Evolutionary conservation across 2,888 invertebrate genomes (phyloP).

Genomic region (Tinea trinotella): DNA sequence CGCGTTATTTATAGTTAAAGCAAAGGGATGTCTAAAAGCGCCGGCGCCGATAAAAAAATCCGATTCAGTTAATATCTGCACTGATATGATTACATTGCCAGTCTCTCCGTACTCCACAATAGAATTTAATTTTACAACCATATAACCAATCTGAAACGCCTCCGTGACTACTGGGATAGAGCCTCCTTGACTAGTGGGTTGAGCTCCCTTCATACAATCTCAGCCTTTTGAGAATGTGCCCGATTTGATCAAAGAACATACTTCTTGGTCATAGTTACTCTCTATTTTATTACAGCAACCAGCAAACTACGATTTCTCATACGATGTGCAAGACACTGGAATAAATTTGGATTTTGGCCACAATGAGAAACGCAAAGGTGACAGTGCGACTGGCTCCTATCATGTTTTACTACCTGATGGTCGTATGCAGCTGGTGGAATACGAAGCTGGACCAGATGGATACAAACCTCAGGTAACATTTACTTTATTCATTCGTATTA

Average conservation of each 20-base stretch:
- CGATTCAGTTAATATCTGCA: too few species aligned
- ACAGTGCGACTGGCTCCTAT: constrained; percentile 75
- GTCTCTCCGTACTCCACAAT: too few species aligned
- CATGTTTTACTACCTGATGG: constrained; percentile 77
- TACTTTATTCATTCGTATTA: too few species aligned
- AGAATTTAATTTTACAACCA: too few species aligned
- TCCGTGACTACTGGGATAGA: too few species aligned
- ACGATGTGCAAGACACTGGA: constrained; percentile 74
- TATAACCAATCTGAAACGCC: too few species aligned
- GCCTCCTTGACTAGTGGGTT: too few species aligned
- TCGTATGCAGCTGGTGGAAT: constrained; percentile 75
- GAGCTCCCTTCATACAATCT: background rate
- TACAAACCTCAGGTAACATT: constrained; percentile 76
- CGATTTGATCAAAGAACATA: background rate
- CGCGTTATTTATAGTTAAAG: too few species aligned
- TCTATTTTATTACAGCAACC: constrained; percentile 56
- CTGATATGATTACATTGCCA: too few species aligned
- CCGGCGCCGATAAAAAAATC: too few species aligned
- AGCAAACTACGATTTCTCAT: constrained; percentile 76
- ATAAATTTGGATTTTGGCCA: constrained; percentile 76
- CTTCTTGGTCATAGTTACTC: background rate
- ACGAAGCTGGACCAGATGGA: constrained; percentile 74
- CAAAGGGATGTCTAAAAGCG: too few species aligned
- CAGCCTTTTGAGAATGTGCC: background rate
- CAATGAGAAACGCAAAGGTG: constrained; percentile 75